Percentiles rank a stretch among this genome's conserved stretches.
phyloP scores from a whole-genome alignment of 1,140 invertebrate species.

The Euura lappo region DNA sequence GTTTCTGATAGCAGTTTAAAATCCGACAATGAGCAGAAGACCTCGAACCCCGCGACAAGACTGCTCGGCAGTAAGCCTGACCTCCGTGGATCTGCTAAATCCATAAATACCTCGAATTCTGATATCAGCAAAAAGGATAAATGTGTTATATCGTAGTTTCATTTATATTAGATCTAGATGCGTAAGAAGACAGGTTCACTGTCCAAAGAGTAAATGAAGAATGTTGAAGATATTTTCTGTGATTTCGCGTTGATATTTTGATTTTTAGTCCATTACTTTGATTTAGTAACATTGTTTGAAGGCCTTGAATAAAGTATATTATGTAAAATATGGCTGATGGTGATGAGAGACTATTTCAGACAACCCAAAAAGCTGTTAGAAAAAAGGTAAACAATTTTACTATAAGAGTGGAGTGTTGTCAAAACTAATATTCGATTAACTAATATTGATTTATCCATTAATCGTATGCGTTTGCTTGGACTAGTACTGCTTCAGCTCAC shows the following conservation, averaged over 20 bases:
- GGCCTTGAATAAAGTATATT: constrained; percentile 52
- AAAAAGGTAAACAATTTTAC: constrained; percentile 47
- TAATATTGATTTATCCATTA: constrained; percentile 25
- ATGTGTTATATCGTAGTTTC: constrained; percentile 50
- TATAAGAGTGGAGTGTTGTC: constrained; percentile 50
- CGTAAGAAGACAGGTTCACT: background rate
- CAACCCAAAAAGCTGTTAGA: constrained; percentile 36
- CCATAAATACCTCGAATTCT: constrained; percentile 29
- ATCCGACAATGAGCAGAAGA: constrained; percentile 18
- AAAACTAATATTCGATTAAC: constrained; percentile 44
- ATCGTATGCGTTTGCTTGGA: constrained; percentile 43
- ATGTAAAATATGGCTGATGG: constrained; percentile 52
- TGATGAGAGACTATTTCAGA: constrained; percentile 37
- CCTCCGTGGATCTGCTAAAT: constrained; percentile 34
- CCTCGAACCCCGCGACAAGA: constrained; percentile 16
- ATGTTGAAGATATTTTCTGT: constrained; percentile 18
- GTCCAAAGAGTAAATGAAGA: background rate
- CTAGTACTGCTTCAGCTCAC: constrained; percentile 39
- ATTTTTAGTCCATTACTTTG: constrained; percentile 39
- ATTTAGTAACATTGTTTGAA: constrained; percentile 46
- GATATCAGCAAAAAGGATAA: constrained; percentile 48
- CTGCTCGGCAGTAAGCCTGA: constrained; percentile 24
- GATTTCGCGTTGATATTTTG: constrained; percentile 28
- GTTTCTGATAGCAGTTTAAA: constrained; percentile 3
- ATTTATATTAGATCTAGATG: constrained; percentile 13